phyloP scores from a whole-genome alignment of 2,888 invertebrate species.

The Drosophila austrosaltans region DNA sequence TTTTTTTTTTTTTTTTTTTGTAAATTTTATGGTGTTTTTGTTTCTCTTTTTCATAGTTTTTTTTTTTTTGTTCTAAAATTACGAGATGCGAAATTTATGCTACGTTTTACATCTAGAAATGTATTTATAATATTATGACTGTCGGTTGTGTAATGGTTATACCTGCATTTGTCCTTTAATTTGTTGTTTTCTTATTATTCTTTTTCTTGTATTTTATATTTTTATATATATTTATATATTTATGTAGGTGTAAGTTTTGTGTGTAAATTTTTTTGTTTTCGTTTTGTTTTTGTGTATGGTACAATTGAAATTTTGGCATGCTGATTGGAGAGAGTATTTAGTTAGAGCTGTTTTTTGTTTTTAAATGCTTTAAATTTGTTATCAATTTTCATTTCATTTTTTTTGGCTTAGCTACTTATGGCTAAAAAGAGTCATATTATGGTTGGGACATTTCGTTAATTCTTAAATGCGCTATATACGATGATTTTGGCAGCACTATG shows the following conservation, averaged over 20 bases:
- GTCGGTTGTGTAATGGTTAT: conserved; percentile 54
- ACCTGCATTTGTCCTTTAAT: conserved; percentile 74
- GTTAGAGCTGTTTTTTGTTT: background rate
- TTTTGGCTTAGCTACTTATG: conserved; percentile 67
- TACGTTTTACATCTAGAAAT: conserved; percentile 37
- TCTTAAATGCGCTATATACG: conserved; percentile 56
- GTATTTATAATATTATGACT: conserved; percentile 40
- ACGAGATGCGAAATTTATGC: conserved; percentile 43
- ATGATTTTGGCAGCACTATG: conserved; percentile 66
- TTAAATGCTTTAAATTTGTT: conserved; percentile 41
- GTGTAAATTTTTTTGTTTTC: conserved; percentile 11
- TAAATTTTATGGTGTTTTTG: conserved; percentile 10
- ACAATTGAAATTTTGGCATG: conserved; percentile 63
- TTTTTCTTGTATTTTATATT: conserved; percentile 19
- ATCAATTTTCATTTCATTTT: conserved; percentile 5
- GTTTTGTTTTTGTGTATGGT: conserved; percentile 31
- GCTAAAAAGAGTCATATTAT: conserved; percentile 47
- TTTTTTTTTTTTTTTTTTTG: background rate
- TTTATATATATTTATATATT: conserved; percentile 5
- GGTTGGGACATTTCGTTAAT: conserved; percentile 6
- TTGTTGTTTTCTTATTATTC: conserved; percentile 38
- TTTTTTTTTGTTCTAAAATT: conserved; percentile 23
- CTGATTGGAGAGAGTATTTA: conserved; percentile 59
- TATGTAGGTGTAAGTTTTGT: conserved; percentile 30
- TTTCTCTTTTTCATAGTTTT: background rate